Base-by-base conservation (phyloP, 2,113 vertebrate species). In the Pseudolaguvia tuberculata region DNA sequence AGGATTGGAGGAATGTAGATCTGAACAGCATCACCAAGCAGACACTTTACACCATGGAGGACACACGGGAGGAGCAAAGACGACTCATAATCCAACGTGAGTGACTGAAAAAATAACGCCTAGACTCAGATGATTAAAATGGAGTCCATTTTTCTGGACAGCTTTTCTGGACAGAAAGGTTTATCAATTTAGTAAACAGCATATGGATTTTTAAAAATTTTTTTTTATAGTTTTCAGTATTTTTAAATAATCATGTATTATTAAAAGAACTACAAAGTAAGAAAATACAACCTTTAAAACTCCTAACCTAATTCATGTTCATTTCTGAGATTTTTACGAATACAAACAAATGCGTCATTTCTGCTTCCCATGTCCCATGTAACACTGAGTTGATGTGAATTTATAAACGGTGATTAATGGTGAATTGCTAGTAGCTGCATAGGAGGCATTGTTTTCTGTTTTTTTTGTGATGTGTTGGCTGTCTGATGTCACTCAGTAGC, bases 1-100 rank as follows among this genome's bases (percentile, higher is more conserved):
- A 99, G 84, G 97, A 99, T 91, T 99, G 97, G 97, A 93, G 96
- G 84, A 99, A 98, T 23, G 97, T 99, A 87, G 97, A 99, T 87
- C 87, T 99, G 85, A 97, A 92, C 87, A 99, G 97, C 89, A 99
- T 99, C 89, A 97, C 96, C 87, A 99, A 99, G 91, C 97, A 99
- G 87, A 98, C 96, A 51, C 93, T 99, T 78, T 99, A 99, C 83
- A 99, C 96, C 71, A 97, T 99, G 94, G 96, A 98, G 84, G 95
- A 98, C 83, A 96, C 95, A 0, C 90, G 92, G 23, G 96, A 99
- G 27, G 95, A 98, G 67, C 96, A 98, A 87, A 88, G 95, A 82
- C 94, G 93, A 79, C 95, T 99, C 86, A 99, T 98, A 84, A 91
- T 95, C 80, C 93, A 98, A 84, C 85, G 96, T 99, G 92, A 95